Conservation (phyloP, 2,113 vertebrate species). For the Clarias magur region DNA sequence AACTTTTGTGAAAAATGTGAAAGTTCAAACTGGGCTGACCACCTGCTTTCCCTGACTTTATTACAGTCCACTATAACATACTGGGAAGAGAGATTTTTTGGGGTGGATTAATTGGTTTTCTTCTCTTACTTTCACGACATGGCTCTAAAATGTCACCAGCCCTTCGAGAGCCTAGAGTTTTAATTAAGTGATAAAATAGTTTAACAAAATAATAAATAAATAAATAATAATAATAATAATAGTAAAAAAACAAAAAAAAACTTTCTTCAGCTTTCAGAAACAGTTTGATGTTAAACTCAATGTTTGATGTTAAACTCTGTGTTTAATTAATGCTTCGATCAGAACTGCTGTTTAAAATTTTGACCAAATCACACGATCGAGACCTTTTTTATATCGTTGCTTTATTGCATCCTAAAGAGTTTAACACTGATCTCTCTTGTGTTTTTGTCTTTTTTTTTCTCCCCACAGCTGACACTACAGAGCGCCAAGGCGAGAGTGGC, state of each 20-base stretch:
- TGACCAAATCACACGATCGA: not conserved
- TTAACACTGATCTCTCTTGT: not conserved
- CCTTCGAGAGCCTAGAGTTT: not conserved
- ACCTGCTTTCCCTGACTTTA: too few relatives aligned
- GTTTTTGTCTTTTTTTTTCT: conserved; percentile 29
- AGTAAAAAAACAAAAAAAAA: too few relatives aligned
- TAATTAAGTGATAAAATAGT: not conserved
- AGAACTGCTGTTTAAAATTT: not conserved
- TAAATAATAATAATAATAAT: too few relatives aligned
- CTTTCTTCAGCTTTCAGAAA: not conserved
- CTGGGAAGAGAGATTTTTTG: too few relatives aligned
- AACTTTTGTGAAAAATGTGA: too few relatives aligned
- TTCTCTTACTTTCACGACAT: not conserved
- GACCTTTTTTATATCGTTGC: not conserved
- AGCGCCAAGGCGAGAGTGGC: conserved; percentile 94
- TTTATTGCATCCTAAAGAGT: not conserved
- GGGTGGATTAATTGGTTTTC: not conserved
- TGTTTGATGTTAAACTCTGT: not conserved
- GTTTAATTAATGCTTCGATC: not conserved
- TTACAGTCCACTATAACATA: too few relatives aligned
- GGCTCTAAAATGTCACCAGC: too few relatives aligned
- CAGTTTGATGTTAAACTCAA: not conserved
- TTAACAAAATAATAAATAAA: too few relatives aligned
- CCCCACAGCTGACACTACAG: conserved; percentile 89
- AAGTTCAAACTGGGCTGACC: too few relatives aligned